These are phyloP conservation scores for Diplosoma virens DNA, from an alignment of 23 tunicate genomes.

Conservation along the genomic window DNA sequence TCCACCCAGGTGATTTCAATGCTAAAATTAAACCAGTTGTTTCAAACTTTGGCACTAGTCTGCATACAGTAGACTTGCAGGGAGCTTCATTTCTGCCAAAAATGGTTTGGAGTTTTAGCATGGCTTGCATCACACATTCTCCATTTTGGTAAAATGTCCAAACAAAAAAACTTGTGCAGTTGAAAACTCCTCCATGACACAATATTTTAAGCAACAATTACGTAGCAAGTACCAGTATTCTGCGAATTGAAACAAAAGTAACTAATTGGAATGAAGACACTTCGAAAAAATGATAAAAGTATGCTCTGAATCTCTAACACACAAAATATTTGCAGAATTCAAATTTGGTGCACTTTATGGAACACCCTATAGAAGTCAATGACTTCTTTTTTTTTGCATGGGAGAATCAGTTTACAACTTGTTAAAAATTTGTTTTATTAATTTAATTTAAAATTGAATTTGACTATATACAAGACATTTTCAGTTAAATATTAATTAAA, in stretches of 20 bases:
- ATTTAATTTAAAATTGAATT: too few relatives aligned
- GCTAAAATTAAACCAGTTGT: background rate
- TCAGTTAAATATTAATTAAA: too few relatives aligned
- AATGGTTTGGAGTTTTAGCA: background rate
- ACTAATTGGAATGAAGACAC: slow-evolving; percentile 1
- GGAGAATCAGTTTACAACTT: too few relatives aligned
- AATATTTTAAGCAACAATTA: slow-evolving; percentile 13
- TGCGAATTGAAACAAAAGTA: background rate
- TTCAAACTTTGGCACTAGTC: background rate
- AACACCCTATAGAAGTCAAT: background rate
- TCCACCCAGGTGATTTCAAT: background rate
- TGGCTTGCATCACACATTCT: background rate
- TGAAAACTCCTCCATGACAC: background rate
- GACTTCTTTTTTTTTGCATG: too few relatives aligned
- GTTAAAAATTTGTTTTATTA: too few relatives aligned
- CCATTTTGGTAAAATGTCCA: background rate
- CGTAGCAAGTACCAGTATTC: background rate
- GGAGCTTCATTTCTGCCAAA: slow-evolving; percentile 1
- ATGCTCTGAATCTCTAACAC: background rate
- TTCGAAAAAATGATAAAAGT: slow-evolving; percentile 1
- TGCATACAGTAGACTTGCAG: background rate
- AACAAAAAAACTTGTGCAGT: background rate
- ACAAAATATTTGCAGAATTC: too few relatives aligned
- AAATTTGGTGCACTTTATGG: background rate
- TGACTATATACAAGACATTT: too few relatives aligned